These are phyloP conservation scores for Amyelois transitella DNA, from an alignment of 1,140 invertebrate species.

Conservation along the genomic window DNA sequence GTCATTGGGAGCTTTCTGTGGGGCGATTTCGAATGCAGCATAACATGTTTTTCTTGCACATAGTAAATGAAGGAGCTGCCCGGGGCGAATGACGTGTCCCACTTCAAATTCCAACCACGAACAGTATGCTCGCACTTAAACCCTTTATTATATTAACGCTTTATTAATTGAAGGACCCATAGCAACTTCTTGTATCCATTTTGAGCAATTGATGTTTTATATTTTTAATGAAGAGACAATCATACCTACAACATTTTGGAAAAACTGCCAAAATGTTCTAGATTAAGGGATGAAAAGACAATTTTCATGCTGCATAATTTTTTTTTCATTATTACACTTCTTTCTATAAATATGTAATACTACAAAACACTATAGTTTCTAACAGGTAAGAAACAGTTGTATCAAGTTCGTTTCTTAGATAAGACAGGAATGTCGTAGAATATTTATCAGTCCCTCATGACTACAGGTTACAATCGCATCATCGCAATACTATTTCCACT, in stretches of 20 bases:
- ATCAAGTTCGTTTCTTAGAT: neutral
- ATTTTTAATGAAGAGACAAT: neutral
- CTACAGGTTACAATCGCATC: neutral
- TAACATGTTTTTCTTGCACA: constrained; percentile 15
- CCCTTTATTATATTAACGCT: neutral
- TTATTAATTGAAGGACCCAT: too few species aligned
- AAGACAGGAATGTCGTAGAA: neutral
- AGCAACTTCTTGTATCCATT: neutral
- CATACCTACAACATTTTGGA: neutral
- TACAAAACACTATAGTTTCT: neutral
- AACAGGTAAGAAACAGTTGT: neutral
- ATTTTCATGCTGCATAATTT: too few species aligned
- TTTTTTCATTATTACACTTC: too few species aligned
- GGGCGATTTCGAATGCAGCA: constrained; percentile 20
- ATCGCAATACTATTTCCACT: neutral
- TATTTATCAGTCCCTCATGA: neutral
- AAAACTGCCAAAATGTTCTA: too few species aligned
- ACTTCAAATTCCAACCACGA: constrained; percentile 33
- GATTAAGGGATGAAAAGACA: too few species aligned
- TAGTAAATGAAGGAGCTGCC: constrained; percentile 29
- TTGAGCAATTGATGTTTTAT: neutral
- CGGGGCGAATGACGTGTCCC: constrained; percentile 27
- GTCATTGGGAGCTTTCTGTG: constrained; percentile 22
- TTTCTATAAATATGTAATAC: neutral
- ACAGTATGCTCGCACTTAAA: neutral